Conservation (phyloP, 2,797 vertebrate genomes). For the Chromis chromis region DNA sequence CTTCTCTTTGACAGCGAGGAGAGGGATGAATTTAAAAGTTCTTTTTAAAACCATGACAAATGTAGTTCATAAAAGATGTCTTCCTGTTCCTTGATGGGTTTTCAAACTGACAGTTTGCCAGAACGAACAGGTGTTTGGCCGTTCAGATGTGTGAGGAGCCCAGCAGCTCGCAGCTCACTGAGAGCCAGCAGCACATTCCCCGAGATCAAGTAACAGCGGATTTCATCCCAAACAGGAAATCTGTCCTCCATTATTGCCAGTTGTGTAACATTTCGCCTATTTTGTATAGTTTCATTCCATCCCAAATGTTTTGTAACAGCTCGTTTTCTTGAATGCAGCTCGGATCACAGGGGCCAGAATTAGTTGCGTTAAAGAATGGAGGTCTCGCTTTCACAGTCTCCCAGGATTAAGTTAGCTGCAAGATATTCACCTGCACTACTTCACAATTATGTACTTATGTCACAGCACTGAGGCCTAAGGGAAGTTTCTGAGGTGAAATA, state of each 20-base stretch:
- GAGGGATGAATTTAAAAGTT: conserved; percentile 30
- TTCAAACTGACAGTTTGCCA: conserved; percentile 61
- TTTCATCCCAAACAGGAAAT: conserved; percentile 74
- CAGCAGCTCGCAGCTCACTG: conserved; percentile 42
- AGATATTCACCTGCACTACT: conserved; percentile 10
- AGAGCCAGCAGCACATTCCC: conserved; percentile 76
- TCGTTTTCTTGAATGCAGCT: conserved; percentile 40
- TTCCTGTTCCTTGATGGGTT: conserved; percentile 50
- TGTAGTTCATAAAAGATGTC: conserved; percentile 46
- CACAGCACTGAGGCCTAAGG: background rate
- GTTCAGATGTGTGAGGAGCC: conserved; percentile 63
- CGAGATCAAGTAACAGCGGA: conserved; percentile 69
- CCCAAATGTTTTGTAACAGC: conserved; percentile 69
- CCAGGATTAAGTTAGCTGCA: conserved; percentile 20
- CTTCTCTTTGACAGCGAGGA: conserved; percentile 32
- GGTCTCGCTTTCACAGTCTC: conserved; percentile 31
- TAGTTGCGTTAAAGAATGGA: conserved; percentile 8
- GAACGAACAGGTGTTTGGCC: conserved; percentile 78
- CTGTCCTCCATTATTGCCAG: conserved; percentile 66
- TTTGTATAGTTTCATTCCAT: conserved; percentile 54
- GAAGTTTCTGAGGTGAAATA: conserved; percentile 14
- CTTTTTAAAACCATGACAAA: conserved; percentile 33
- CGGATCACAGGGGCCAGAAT: conserved; percentile 17
- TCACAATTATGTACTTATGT: conserved; percentile 25
- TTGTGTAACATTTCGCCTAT: conserved; percentile 70